Evolutionary conservation across 2,113 vertebrate genomes (phyloP).

Genomic region (Pelecanus crispus): DNA sequence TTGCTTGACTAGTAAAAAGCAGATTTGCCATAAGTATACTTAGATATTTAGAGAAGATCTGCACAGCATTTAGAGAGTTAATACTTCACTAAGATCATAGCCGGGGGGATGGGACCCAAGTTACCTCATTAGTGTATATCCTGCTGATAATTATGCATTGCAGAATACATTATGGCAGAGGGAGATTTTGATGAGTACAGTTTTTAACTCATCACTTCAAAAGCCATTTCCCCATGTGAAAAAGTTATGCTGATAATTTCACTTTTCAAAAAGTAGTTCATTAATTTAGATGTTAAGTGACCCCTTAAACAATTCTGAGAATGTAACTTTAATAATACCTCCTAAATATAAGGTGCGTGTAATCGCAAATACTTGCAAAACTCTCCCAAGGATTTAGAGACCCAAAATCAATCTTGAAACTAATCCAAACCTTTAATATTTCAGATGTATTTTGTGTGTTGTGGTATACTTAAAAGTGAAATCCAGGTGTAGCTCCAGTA

Average conservation of each 20-base stretch:
- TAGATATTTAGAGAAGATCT: neutral
- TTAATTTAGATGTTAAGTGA: neutral
- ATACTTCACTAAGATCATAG: neutral
- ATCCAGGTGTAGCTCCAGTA: neutral
- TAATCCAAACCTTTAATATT: neutral
- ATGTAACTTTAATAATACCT: neutral
- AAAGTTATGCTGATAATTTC: neutral
- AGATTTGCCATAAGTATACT: neutral
- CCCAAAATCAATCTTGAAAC: neutral
- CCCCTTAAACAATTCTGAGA: neutral
- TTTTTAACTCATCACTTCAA: neutral
- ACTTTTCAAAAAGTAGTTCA: neutral
- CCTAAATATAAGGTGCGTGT: neutral
- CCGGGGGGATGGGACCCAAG: too few relatives aligned
- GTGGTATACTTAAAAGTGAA: neutral
- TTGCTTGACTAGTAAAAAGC: neutral
- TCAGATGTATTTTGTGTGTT: neutral
- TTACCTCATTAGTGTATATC: too few relatives aligned
- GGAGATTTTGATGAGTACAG: neutral
- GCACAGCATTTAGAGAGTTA: neutral
- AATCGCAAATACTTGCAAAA: neutral
- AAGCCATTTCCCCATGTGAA: neutral
- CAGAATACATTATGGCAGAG: neutral
- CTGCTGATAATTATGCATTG: neutral
- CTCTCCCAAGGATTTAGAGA: neutral